These are phyloP conservation scores for Sebastes aleutianus DNA, from an alignment of 2,797 vertebrate species.

Conservation along the genomic window DNA sequence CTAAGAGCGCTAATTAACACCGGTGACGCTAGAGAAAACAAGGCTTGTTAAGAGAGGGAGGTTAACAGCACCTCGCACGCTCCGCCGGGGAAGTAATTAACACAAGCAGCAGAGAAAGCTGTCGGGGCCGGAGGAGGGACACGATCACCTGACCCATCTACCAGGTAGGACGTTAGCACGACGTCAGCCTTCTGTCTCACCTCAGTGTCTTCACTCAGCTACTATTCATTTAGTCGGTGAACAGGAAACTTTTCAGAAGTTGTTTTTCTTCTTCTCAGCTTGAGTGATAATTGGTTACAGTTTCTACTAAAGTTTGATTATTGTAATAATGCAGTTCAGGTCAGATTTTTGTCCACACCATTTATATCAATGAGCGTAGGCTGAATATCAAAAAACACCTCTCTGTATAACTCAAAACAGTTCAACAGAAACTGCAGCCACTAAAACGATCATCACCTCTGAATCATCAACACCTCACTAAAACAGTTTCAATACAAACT, in stretches of 20 bases:
- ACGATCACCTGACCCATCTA: not conserved
- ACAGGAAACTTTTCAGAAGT: not conserved
- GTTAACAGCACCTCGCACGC: constrained; percentile 39
- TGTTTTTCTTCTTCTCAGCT: not conserved
- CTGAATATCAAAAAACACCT: not conserved
- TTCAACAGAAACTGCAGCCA: no score
- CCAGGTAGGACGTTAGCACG: not conserved
- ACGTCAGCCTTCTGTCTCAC: not conserved
- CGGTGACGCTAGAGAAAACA: constrained; percentile 25
- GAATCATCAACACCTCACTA: no score
- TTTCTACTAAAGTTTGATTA: not conserved
- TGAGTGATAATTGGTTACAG: not conserved
- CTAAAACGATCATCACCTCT: no score
- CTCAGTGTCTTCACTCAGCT: not conserved
- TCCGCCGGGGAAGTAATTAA: constrained; percentile 51
- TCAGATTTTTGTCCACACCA: no score
- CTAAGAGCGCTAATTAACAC: constrained; percentile 59
- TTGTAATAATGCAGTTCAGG: not conserved
- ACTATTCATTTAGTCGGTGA: not conserved
- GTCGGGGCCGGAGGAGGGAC: not conserved
- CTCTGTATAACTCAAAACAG: no score
- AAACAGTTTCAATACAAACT: no score
- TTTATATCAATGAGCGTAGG: no score
- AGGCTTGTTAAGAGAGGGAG: constrained; percentile 48
- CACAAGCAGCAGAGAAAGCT: not conserved